A percentile compares a stretch with the other conserved stretches of the same genome.
Evolutionary conservation across 2,888 invertebrate genomes (phyloP).

Genomic region (Muschampia staudingeri): DNA sequence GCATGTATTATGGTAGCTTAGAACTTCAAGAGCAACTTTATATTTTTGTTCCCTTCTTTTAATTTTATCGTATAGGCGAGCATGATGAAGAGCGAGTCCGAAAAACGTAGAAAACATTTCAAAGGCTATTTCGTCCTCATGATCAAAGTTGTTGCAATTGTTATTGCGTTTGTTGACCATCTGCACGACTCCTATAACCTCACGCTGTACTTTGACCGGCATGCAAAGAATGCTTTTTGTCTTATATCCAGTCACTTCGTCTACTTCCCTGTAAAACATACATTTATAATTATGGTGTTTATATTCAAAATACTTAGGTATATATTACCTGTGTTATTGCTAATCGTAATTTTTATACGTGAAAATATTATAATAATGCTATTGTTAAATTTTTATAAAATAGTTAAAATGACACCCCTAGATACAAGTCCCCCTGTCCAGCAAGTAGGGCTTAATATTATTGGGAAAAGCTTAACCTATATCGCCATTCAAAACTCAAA

Average conservation of each 20-base stretch:
- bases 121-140: constrained; percentile 95
- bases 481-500: too few species aligned
- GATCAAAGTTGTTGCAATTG: constrained; percentile 82
- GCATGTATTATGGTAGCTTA: constrained; percentile 96
- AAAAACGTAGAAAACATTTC: constrained; percentile 97
- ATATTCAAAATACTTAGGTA: too few species aligned
- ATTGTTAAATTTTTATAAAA: too few species aligned
- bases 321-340: too few species aligned
- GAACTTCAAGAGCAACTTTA: constrained; percentile 95
- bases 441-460: too few species aligned
- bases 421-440: too few species aligned
- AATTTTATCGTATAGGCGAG: constrained; percentile 96
- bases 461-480: too few species aligned
- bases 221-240: constrained; percentile 96
- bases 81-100: constrained; percentile 96
- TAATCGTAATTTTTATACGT: too few species aligned
- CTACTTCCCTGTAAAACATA: constrained; percentile 88
- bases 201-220: constrained; percentile 96
- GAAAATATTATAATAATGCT: too few species aligned
- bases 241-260: constrained; percentile 93
- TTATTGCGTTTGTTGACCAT: constrained; percentile 94
- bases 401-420: too few species aligned
- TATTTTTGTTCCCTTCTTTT: constrained; percentile 96
- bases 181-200: constrained; percentile 96
- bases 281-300: not conserved